These are phyloP conservation scores for Acleris emargana DNA, from an alignment of 2,888 invertebrate genomes.

Conservation along the genomic window DNA sequence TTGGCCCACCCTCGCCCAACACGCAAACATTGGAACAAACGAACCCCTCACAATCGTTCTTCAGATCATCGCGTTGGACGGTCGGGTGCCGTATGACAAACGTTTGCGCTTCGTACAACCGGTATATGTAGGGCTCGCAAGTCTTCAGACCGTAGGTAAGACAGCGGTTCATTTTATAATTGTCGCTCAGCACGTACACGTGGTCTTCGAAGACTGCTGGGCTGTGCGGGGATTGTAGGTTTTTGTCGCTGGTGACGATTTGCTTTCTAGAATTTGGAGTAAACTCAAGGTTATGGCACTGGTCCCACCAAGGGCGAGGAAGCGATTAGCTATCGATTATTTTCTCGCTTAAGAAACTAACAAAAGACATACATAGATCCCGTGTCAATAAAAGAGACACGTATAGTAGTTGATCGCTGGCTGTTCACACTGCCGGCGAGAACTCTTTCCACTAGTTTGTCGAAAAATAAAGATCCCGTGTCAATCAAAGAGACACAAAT, in stretches of 20 bases:
- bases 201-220: slow-evolving; percentile 90
- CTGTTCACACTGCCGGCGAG: no score
- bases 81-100: slow-evolving; percentile 63
- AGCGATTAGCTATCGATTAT: no score
- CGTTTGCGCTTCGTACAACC: slow-evolving; percentile 59
- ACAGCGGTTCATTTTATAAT: slow-evolving; percentile 84
- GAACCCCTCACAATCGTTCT: slow-evolving; percentile 74
- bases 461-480: no score
- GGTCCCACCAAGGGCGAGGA: no score
- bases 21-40: slow-evolving; percentile 86
- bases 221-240: slow-evolving; percentile 84
- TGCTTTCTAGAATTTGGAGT: slow-evolving; percentile 56
- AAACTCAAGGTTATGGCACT: no score
- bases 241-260: slow-evolving; percentile 68
- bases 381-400: no score
- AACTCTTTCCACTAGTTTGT: no score
- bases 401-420: no score
- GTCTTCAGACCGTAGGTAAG: slow-evolving; percentile 76
- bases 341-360: no score
- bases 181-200: slow-evolving; percentile 87
- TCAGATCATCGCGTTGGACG: slow-evolving; percentile 57
- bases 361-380: no score
- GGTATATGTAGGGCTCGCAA: slow-evolving; percentile 76
- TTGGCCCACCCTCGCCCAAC: slow-evolving; percentile 61
- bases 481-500: no score